Evolutionary conservation across 2,113 vertebrate genomes (phyloP).

Genomic region (Glaucidium brasilianum): DNA sequence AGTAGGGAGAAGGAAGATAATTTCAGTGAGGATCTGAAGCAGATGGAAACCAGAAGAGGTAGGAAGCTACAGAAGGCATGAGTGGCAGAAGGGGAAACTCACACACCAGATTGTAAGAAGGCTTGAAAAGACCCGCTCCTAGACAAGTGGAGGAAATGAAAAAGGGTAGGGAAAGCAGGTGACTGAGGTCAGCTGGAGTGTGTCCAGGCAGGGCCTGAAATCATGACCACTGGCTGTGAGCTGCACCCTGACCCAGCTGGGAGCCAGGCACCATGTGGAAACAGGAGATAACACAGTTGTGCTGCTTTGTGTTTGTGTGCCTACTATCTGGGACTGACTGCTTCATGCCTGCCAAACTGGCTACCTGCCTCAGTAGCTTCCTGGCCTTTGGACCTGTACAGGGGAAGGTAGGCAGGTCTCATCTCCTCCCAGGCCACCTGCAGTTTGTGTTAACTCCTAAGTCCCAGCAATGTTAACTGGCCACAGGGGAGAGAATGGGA

Average conservation of each 20-base stretch:
- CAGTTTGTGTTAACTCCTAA: not conserved
- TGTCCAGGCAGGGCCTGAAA: not conserved
- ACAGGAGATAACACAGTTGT: not conserved
- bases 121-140: not conserved
- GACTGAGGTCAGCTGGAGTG: not conserved
- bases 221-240: not conserved
- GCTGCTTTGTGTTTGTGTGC: not conserved
- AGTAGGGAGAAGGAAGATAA: not conserved
- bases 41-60: constrained; percentile 47
- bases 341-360: not conserved
- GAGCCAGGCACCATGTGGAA: not conserved
- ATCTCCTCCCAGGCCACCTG: not conserved
- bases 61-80: constrained; percentile 23
- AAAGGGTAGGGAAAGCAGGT: not conserved
- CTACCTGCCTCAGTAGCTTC: not conserved
- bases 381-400: not conserved
- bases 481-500: not conserved
- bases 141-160: not conserved
- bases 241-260: not conserved
- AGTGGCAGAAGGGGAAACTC: constrained; percentile 39
- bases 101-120: constrained; percentile 19
- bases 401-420: not conserved
- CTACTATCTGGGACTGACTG: not conserved
- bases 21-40: constrained; percentile 30
- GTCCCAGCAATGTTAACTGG: not conserved